These are phyloP conservation scores for Brachystomella parvula DNA, from an alignment of 1,140 invertebrate species.

Conservation along the genomic window DNA sequence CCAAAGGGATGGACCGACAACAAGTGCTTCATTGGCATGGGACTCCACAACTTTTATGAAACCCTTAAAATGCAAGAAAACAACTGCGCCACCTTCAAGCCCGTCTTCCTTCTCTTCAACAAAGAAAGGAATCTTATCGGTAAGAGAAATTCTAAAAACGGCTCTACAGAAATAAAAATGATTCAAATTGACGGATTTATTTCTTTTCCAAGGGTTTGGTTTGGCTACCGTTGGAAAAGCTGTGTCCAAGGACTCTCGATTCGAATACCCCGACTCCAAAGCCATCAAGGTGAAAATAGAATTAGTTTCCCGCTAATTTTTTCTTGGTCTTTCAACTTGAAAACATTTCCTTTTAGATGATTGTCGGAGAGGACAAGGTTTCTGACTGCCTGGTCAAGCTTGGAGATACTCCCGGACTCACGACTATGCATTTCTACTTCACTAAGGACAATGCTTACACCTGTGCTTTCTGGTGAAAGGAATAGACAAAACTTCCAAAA, in stretches of 20 bases:
- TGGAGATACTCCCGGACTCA: neutral
- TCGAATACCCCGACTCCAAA: slow-evolving; percentile 11
- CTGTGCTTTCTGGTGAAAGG: no score
- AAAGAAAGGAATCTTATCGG: neutral
- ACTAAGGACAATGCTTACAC: no score
- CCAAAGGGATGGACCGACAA: slow-evolving; percentile 8
- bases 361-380: slow-evolving; percentile 7
- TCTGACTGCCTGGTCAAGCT: slow-evolving; percentile 1
- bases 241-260: neutral
- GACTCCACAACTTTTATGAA: slow-evolving; percentile 17
- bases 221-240: slow-evolving; percentile 7
- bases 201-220: no score
- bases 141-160: no score
- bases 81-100: slow-evolving; percentile 1
- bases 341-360: neutral
- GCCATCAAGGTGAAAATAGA: slow-evolving; percentile 16
- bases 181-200: no score
- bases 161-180: no score
- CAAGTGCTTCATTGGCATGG: slow-evolving; percentile 20
- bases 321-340: neutral
- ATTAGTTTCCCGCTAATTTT: neutral
- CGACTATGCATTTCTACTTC: slow-evolving; percentile 26
- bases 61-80: neutral
- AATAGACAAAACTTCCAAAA: no score
- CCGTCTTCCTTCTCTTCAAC: slow-evolving; percentile 19